These are phyloP conservation scores for Fistularia tabacaria DNA, from an alignment of 2,797 vertebrate species.

Conservation along the genomic window DNA sequence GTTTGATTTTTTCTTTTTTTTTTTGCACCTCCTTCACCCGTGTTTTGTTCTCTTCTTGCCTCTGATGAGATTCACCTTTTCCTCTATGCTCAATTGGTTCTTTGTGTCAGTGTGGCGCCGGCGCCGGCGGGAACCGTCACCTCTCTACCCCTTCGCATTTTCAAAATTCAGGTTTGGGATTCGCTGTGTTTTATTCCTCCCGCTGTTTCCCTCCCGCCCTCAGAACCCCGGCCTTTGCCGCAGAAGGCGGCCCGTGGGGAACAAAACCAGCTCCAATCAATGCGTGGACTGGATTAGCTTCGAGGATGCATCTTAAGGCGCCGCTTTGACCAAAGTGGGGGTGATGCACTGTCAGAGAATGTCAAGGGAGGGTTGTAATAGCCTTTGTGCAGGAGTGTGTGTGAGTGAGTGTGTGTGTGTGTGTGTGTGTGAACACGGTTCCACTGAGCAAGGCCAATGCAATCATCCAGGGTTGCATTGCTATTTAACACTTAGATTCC, in stretches of 20 bases:
- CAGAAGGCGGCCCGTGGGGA: background rate
- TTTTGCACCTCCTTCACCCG: slow-evolving; percentile 8
- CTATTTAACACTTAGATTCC: slow-evolving; percentile 42
- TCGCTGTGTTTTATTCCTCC: too few relatives aligned
- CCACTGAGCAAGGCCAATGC: slow-evolving; percentile 20
- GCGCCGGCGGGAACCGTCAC: slow-evolving; percentile 17
- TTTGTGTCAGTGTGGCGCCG: background rate
- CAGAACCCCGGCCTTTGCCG: background rate
- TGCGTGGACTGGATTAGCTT: slow-evolving; percentile 38
- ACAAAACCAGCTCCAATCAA: slow-evolving; percentile 29
- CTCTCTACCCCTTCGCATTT: slow-evolving; percentile 18
- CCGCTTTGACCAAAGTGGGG: slow-evolving; percentile 20
- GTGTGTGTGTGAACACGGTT: slow-evolving; percentile 1
- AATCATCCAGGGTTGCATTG: slow-evolving; percentile 33
- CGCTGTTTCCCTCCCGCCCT: too few relatives aligned
- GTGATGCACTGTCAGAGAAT: slow-evolving; percentile 20
- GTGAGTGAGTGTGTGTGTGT: background rate
- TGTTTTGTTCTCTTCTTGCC: slow-evolving; percentile 5
- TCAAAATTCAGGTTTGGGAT: too few relatives aligned
- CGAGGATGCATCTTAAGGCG: slow-evolving; percentile 37
- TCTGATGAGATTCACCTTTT: slow-evolving; percentile 15
- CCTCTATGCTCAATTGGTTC: slow-evolving; percentile 4
- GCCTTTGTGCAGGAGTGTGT: slow-evolving; percentile 3
- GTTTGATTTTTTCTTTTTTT: background rate
- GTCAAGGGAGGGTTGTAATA: slow-evolving; percentile 24